A percentile compares a stretch with the other conserved stretches of the same genome.
These are phyloP conservation scores for Torymus texanus DNA, from an alignment of 2,888 invertebrate species.

Conservation along the genomic window DNA sequence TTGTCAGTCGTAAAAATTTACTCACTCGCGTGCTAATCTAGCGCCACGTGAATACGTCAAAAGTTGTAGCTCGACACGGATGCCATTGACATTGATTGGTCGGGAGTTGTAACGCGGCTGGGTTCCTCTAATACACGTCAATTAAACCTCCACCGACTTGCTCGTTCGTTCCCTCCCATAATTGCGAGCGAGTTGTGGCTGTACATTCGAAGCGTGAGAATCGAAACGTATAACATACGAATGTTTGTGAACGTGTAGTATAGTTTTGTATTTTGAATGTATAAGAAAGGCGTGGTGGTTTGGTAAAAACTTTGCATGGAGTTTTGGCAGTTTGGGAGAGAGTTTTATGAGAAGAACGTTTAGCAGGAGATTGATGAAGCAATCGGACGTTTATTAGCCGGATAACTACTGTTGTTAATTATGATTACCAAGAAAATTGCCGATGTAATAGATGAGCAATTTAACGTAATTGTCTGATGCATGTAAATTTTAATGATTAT, in stretches of 20 bases:
- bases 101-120: not conserved
- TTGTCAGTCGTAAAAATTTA: not conserved
- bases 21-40: not conserved
- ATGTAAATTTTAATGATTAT: not conserved
- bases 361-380: not conserved
- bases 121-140: slow-evolving; percentile 6
- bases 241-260: slow-evolving; percentile 1
- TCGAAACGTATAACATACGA: not conserved
- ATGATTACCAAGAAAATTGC: slow-evolving; percentile 14
- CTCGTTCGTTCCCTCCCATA: not conserved
- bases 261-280: not conserved
- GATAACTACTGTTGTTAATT: slow-evolving; percentile 9
- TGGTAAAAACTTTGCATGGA: not conserved
- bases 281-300: not conserved
- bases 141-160: not conserved
- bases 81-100: slow-evolving; percentile 40
- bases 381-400: not conserved
- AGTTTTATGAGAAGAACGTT: not conserved
- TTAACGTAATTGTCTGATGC: slow-evolving; percentile 2
- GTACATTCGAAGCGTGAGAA: slow-evolving; percentile 25
- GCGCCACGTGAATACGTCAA: not conserved
- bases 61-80: not conserved
- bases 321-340: not conserved
- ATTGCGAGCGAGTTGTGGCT: not conserved
- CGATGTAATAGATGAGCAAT: slow-evolving; percentile 10